phyloP scores from a whole-genome alignment of 2,113 vertebrate genomes.

The Semnornis frantzii region DNA sequence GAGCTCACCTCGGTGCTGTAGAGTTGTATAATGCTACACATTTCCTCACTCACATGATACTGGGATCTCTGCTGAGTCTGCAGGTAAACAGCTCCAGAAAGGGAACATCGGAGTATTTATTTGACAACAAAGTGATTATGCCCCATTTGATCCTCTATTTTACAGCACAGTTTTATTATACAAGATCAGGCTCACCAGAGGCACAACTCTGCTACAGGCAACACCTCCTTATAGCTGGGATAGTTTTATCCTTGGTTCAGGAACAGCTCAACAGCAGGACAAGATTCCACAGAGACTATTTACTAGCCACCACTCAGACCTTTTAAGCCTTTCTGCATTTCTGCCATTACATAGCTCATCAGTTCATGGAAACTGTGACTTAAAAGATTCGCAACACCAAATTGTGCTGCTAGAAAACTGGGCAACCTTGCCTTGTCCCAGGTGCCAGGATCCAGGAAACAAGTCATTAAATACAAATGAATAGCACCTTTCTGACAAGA shows the following conservation, averaged over 20 bases:
- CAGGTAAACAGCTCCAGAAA: background rate
- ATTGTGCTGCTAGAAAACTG: background rate
- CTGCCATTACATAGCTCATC: background rate
- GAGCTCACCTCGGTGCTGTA: background rate
- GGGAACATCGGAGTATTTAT: background rate
- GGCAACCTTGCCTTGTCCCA: background rate
- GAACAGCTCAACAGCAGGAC: fast-evolving
- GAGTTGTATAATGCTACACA: background rate
- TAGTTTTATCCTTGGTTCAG: background rate
- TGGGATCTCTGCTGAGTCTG: background rate
- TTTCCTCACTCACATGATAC: background rate
- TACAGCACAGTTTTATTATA: background rate
- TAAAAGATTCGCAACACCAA: background rate
- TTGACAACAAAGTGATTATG: background rate
- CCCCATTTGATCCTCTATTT: background rate
- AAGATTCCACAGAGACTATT: background rate
- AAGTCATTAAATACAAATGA: background rate
- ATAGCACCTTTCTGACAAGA: background rate
- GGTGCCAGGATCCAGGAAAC: background rate
- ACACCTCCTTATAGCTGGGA: background rate
- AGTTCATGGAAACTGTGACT: background rate
- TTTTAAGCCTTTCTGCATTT: background rate
- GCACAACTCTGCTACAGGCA: background rate
- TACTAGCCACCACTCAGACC: background rate
- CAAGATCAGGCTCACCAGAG: background rate